Base-by-base conservation (phyloP, 1,140 invertebrate genomes). In the Tetramorium parvispinum region DNA sequence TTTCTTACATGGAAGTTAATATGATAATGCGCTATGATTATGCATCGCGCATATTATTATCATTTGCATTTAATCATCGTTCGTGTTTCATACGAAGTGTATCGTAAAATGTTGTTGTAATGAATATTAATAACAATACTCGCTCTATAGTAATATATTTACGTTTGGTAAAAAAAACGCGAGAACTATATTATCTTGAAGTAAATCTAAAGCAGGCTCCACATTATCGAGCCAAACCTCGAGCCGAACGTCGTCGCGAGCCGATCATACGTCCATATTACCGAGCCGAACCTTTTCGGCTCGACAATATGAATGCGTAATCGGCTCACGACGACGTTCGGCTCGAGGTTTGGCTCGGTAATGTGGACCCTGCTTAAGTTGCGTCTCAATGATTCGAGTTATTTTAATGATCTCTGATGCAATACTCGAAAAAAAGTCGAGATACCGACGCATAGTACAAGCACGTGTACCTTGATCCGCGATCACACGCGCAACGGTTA, bases 21-120 rank as follows among this genome's bases (percentile, higher is more conserved):
- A 71, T 55, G 21, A 40, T 55, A 82, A 82, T 68, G 13, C n/a
- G 40, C 18, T 55, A 46, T 73, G 78, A 71, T 71, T 46, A 57
- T 32, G 11, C 53, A 57, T 55, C 21, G 24, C 37, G 21, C 65
- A 57, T 71, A 46, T 82, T 55, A 68, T 68, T 71, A 71, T 3
- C 63, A 57, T 71, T 71, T 82, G 40, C 37, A 57, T 46, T 21
- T 82, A 32, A 71, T 73, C 24, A 2, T 43, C 24, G 27, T 57
- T 82, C 37, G 6, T 32, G 18, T 70, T 55, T 70, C 13, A 24
- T 55, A 32, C 24, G 10, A 27, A 55, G 51, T 46, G 1, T 79
- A 68, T 32, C 40, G 40, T 63, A 63, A 66, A 53, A 40, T n/a
- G 27, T 7, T 27, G 27, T 3, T n/a, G 43, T 1, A 5, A 66